Percentiles rank a stretch among this genome's conserved stretches.
phyloP scores from a whole-genome alignment of 1,140 invertebrate genomes.

The Pogonus chalceus region DNA sequence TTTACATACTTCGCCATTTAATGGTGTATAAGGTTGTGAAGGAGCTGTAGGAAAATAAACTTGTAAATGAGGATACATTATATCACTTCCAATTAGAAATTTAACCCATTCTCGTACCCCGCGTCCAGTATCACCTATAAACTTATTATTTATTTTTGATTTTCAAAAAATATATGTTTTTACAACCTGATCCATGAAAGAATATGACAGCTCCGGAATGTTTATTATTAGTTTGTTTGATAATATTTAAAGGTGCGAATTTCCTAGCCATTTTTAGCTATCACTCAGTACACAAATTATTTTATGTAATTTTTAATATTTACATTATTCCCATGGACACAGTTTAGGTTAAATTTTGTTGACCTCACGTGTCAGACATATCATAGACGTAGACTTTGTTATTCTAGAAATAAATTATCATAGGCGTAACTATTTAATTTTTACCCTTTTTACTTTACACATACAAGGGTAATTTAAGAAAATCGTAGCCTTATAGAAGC shows the following conservation, averaged over 20 bases:
- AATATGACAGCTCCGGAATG: conserved; percentile 47
- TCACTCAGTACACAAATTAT: no score
- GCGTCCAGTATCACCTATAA: conserved; percentile 49
- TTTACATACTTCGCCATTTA: conserved; percentile 43
- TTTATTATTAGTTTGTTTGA: conserved; percentile 29
- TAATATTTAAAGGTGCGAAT: conserved; percentile 23
- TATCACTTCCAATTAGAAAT: conserved; percentile 44
- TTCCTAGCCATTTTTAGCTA: conserved; percentile 14
- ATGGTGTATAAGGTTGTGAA: conserved; percentile 51
- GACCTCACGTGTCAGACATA: no score
- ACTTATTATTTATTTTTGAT: conserved; percentile 13
- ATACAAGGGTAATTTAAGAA: no score
- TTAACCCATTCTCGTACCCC: conserved; percentile 54
- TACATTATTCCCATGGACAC: no score
- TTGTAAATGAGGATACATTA: conserved; percentile 57
- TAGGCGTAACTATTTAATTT: no score
- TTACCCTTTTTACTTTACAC: no score
- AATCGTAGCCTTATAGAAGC: no score
- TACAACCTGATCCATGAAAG: conserved; percentile 50
- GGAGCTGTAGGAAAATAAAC: conserved; percentile 63
- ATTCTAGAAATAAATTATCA: no score
- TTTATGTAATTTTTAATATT: no score
- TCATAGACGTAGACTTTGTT: no score
- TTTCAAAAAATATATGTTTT: conserved; percentile 9
- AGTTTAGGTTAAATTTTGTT: no score